phyloP scores from a whole-genome alignment of 2,113 vertebrate species.

The Nipponia nippon region DNA sequence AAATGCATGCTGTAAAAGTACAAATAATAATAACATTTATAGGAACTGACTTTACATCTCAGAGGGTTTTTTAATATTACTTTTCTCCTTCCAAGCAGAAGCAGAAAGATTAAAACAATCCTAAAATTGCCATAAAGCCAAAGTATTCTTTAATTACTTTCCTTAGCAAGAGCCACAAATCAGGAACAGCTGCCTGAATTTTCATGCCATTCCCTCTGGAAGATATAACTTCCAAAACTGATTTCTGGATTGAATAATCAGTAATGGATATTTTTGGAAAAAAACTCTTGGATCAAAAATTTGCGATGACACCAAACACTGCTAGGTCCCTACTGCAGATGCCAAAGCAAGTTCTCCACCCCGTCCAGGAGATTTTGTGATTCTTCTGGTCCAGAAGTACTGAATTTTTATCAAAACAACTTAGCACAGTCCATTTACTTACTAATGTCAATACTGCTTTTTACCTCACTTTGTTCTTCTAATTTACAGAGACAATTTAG shows the following conservation, averaged over 20 bases:
- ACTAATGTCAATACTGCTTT: slow-evolving; percentile 39
- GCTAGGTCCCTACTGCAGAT: background rate
- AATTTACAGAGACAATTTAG: slow-evolving; percentile 58
- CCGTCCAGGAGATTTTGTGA: background rate
- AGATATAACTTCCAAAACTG: background rate
- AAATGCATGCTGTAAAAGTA: slow-evolving; percentile 20
- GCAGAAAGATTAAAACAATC: slow-evolving; percentile 21
- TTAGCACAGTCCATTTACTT: slow-evolving; percentile 26
- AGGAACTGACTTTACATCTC: background rate
- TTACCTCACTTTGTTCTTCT: slow-evolving; percentile 41
- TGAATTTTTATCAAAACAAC: slow-evolving; percentile 37
- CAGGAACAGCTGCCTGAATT: slow-evolving; percentile 1
- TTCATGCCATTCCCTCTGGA: background rate
- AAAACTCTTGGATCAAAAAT: background rate
- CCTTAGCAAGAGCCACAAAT: background rate
- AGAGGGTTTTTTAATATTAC: background rate
- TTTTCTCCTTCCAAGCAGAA: background rate
- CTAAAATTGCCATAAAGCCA: background rate
- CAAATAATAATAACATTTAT: slow-evolving; percentile 3
- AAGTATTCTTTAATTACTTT: slow-evolving; percentile 22
- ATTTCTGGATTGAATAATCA: background rate
- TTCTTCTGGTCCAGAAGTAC: background rate
- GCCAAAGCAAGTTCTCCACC: background rate
- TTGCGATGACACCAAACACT: background rate
- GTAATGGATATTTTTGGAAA: background rate